A percentile compares a stretch with the other conserved stretches of the same genome.
Conservation (phyloP, 2,797 vertebrate genomes). For the Hemibagrus guttatus region DNA sequence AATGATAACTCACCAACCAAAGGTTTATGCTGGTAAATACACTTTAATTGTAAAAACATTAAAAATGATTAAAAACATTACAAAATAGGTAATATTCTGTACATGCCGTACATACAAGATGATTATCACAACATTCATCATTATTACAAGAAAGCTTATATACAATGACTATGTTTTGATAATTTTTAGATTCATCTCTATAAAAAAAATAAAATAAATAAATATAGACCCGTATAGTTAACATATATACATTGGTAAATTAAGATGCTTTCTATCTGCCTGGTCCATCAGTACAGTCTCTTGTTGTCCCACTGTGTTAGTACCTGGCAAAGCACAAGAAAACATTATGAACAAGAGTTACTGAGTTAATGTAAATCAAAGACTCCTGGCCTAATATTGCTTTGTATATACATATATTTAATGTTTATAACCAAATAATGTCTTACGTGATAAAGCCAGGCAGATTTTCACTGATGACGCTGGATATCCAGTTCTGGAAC, state of each 20-base stretch:
- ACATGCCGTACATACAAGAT: background rate
- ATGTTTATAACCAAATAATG: background rate
- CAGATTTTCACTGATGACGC: background rate
- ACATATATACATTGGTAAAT: background rate
- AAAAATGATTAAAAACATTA: background rate
- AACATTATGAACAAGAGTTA: background rate
- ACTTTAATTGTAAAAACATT: background rate
- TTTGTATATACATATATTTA: too few species aligned
- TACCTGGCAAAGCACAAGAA: background rate
- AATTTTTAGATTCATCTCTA: background rate
- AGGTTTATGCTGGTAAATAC: background rate
- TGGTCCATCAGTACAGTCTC: background rate
- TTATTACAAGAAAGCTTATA: background rate
- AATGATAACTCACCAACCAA: background rate
- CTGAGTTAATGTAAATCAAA: background rate
- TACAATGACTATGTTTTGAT: background rate
- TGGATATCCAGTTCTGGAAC: constrained; percentile 65
- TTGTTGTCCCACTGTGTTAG: background rate
- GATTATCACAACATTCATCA: background rate
- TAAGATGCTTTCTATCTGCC: background rate
- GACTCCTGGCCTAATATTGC: background rate
- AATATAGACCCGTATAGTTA: too few species aligned
- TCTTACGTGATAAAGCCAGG: constrained; percentile 46
- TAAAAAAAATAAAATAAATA: too few species aligned
- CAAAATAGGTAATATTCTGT: background rate